Evolutionary conservation across 2,888 invertebrate genomes (phyloP).

Genomic region (Meta bourneti): DNA sequence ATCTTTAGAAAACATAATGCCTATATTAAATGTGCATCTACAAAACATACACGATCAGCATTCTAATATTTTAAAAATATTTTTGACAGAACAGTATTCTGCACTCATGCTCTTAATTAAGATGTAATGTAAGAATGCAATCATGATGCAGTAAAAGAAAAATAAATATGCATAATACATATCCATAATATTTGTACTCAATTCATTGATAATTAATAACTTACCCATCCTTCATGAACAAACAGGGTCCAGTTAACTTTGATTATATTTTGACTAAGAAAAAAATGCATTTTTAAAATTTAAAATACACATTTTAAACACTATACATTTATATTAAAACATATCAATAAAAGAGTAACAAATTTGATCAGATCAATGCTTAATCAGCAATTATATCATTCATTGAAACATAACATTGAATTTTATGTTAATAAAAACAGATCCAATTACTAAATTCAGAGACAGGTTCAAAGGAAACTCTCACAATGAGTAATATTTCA

Average conservation of each 20-base stretch:
- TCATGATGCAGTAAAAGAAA: background rate
- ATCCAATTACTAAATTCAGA: too few relatives aligned
- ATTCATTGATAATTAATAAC: background rate
- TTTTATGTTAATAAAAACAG: too few relatives aligned
- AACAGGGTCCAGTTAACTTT: constrained; percentile 1
- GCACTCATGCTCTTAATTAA: background rate
- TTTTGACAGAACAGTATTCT: background rate
- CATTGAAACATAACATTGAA: too few relatives aligned
- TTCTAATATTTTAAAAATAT: background rate
- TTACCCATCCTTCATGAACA: background rate
- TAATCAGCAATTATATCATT: background rate
- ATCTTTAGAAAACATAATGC: constrained; percentile 2
- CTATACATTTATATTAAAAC: too few relatives aligned
- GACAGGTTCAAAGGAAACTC: too few relatives aligned
- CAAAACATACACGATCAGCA: background rate
- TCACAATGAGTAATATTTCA: too few relatives aligned
- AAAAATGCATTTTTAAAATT: background rate
- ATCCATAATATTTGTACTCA: background rate
- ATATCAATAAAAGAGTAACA: background rate
- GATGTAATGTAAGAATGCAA: background rate
- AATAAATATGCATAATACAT: background rate
- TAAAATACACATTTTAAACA: background rate
- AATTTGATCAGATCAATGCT: background rate
- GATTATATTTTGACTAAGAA: background rate
- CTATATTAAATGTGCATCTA: background rate